Evolutionary conservation across 2,888 invertebrate genomes (phyloP), one percentile per base, ranked within the genome.

Genomic region (Patella pellucida): DNA sequence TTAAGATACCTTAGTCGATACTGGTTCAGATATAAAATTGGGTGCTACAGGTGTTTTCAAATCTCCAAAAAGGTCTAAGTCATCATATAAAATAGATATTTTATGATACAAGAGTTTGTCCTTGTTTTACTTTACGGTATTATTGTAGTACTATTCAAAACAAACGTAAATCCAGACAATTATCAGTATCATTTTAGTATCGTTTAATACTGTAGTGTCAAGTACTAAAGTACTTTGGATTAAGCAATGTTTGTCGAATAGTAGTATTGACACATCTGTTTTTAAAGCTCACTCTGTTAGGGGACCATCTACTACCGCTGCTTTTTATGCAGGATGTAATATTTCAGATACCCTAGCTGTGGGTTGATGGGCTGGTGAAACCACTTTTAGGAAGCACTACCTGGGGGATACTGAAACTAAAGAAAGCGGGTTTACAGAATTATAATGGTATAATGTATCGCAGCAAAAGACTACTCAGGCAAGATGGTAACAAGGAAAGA

Each of bases 31-130:
- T 31, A 75, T 78, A 2, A 69, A 68, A 1, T 78, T 78, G 73
- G 71, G 74, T 50, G 75, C 79, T 78, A 72, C 75, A n/a, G 76
- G 74, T n/a, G 52, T 78, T 27, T 67, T 72, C 19, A 81, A 77
- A 70, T 76, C 73, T 3, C 62, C 78, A 4, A 72, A 72, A 50
- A 54, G 73, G 52, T 76, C 69, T 16, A 72, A 73, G 27, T 50
- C 4, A 14, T 52, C 23, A 15, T n/a, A 15, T 54, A 41, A 72
- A 52, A 9, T 71, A 51, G 52, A 51, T 72, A 41, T 76, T 71
- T 72, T 15, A 31, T 16, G 56, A 67, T 15, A 62, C 74, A 67
- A 71, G 27, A 11, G 74, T 76, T 16, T 77, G 77, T 78, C 76
- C 75, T 14, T n/a, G 52, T n/a, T 52, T 68, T 31, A 72, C 71